Base-by-base conservation (phyloP, 2,113 vertebrate species). In the Spea multiplicata region DNA sequence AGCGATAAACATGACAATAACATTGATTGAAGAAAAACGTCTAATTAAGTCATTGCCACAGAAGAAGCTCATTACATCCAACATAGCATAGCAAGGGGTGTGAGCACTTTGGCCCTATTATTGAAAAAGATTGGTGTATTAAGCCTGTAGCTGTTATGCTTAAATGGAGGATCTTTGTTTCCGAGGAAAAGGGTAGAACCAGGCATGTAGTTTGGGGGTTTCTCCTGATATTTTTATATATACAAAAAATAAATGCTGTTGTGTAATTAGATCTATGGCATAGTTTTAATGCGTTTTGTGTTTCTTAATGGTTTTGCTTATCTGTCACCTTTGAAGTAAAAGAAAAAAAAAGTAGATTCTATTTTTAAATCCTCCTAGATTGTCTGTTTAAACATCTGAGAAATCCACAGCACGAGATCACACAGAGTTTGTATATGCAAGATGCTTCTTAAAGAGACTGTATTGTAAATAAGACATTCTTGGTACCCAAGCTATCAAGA, bases 381-480 rank as follows among this genome's bases (percentile, higher is more conserved):
- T 7, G 48, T 79, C 57, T 66, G 68, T 71, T 73, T 30, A 59
- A 17, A 72, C 17, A 6, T 57, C 52, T 74, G 52, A 55, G 46
- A n/a, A 48, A 30, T 8, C 62, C 50, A 48, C 69, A 55, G 77
- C 17, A 17, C 70, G 53, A 52, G 62, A 73, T 73, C 70, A 79
- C 76, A 79, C 49, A 73, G 16, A 50, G 50, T 73, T 73, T 79
- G 70, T 80, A 74, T 74, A 73, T 45, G 65, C 61, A 44, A 67
- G 71, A 73, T 61, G 55, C 75, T 71, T 44, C 30, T 65, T 65
- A 44, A 53, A 62, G 17, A 68, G 71, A 13, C 70, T 71, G 9
- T 68, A 67, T 45, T 74, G 52, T 80, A 80, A 80, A 74, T 80
- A 80, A 49, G 10, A 10, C 52, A 53, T 80, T 72, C 53, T 44